Evolutionary conservation across 2,113 vertebrate genomes (phyloP).

Genomic region (Odocoileus virginianus): DNA sequence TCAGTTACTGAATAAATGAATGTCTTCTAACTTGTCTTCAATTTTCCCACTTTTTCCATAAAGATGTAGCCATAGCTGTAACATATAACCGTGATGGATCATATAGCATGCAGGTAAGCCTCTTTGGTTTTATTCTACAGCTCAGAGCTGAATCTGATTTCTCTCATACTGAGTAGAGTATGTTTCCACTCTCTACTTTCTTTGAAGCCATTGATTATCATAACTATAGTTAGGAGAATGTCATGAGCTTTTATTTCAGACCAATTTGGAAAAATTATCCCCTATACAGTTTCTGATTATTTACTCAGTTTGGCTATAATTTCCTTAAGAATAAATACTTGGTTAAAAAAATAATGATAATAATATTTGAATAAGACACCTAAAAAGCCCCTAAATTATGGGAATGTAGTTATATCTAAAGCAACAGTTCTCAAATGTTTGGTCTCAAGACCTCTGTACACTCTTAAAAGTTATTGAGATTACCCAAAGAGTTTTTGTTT

Average conservation of each 20-base stretch:
- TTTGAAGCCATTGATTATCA: not conserved
- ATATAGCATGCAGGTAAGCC: slow-evolving; percentile 92
- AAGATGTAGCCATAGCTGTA: slow-evolving; percentile 87
- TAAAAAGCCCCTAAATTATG: not conserved
- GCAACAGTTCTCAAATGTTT: not conserved
- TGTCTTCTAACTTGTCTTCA: slow-evolving; percentile 38
- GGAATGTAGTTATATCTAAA: not conserved
- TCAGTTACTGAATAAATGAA: slow-evolving; percentile 6
- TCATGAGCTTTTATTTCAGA: slow-evolving; percentile 11
- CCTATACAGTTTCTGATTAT: not conserved
- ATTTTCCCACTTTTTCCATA: not conserved
- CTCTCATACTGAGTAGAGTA: not conserved
- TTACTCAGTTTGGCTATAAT: not conserved
- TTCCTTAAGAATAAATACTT: slow-evolving; percentile 1
- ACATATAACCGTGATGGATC: slow-evolving; percentile 89
- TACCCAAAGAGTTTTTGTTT: not conserved
- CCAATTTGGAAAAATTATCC: not conserved
- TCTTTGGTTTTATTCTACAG: not conserved
- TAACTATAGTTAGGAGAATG: not conserved
- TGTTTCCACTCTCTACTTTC: not conserved
- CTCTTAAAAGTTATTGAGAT: not conserved
- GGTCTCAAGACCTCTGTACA: not conserved
- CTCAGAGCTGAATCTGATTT: not conserved
- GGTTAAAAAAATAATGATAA: not conserved
- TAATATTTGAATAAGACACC: not conserved